Evolutionary conservation across 2,797 vertebrate species (phyloP), one percentile per base, ranked within the genome.

Genomic region (Glossophaga mutica): DNA sequence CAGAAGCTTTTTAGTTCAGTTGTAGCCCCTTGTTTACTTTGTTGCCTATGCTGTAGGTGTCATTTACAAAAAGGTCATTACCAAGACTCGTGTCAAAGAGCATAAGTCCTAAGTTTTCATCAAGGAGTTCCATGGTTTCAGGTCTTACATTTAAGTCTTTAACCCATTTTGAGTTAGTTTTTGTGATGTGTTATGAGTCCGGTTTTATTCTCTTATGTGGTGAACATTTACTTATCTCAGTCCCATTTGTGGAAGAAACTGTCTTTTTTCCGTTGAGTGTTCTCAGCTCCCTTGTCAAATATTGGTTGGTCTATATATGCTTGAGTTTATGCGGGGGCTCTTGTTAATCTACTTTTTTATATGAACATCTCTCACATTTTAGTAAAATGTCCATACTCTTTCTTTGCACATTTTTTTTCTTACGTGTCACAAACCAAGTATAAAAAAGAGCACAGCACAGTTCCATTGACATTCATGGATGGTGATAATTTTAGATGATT

Each of bases 401-500:
- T 59, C 21, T 93, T 10, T 32, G 26, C 21, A 65, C 62, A 39
- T 62, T 73, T 87, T 78, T 65, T 77, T 78, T 67, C 21, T 91
- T 71, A 65, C 5, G 6, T 89, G 83, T 82, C 14, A n/a, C 42
- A 84, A 92, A 78, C n/a, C 19, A 67, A 44, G 48, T 76, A 21
- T 71, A 39, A 92, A 44, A 87, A 67, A 92, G n/a, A 65, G n/a
- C 44, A 81, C 26, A 59, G 26, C 46, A 46, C 10, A 29, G 55
- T 74, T 46, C 39, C 94, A 82, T 24, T 97, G 96, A 96, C 93
- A 96, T 97, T 97, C 91, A 94, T 90, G 91, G 93, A 26, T 48
- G 11, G 46, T 24, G 78, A 92, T 95, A 74, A 78, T 79, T 91
- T 94, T 67, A 32, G 44, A 55, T 18, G 70, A 76, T 76, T 96